phyloP scores from a whole-genome alignment of 2,797 vertebrate species.

The Clamator glandarius region DNA sequence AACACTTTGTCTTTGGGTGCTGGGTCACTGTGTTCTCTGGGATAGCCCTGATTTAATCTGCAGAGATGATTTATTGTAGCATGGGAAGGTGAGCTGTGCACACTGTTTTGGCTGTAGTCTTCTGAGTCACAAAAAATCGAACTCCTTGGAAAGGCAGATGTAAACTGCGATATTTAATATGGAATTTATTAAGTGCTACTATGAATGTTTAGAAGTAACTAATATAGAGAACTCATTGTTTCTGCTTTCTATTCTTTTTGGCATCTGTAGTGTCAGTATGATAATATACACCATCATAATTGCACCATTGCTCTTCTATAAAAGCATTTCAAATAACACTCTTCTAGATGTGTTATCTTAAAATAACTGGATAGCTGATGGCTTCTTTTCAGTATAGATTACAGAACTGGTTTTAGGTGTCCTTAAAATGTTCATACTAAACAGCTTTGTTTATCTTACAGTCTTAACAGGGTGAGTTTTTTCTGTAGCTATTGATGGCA shows the following conservation, averaged over 20 bases:
- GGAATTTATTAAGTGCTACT: not conserved
- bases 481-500: not conserved
- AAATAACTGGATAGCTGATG: not conserved
- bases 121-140: not conserved
- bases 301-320: not conserved
- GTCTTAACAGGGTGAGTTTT: not conserved
- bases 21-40: not conserved
- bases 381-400: not conserved
- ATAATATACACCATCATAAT: not conserved
- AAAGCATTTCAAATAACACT: not conserved
- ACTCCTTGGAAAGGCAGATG: not conserved
- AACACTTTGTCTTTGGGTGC: conserved; percentile 21
- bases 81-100: not conserved
- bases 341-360: not conserved
- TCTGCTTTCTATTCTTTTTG: not conserved
- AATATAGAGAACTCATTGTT: not conserved
- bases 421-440: not conserved
- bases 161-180: not conserved
- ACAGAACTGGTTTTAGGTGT: not conserved
- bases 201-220: not conserved
- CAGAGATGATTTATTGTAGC: not conserved
- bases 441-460: not conserved
- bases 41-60: not conserved
- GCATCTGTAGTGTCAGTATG: not conserved
- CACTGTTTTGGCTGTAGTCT: not conserved